Base-by-base conservation (phyloP, 2,888 invertebrate species). In the Cancer borealis region DNA sequence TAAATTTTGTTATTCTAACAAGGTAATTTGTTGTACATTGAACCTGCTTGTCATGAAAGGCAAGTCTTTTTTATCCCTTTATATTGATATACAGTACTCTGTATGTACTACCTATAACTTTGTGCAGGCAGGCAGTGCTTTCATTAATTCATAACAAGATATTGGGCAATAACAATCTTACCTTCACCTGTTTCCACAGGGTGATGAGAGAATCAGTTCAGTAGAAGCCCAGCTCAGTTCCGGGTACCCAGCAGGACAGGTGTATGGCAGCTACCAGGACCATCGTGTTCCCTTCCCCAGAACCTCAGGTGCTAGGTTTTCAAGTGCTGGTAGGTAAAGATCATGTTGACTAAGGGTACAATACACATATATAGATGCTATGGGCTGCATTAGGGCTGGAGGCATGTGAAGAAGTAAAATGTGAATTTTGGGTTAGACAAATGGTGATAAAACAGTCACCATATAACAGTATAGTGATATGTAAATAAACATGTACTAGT, bases 271-370 rank as follows among this genome's bases (percentile, higher is more conserved):
- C 88, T 93, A 95, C 84, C 96, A 96, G 93, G 97, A 97, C 95
- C 96, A 98, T 10, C 98, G 98, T 96, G 98, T 99, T 96, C 99
- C 99, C 0, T 99, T 99, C 96, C 99, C 99, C 0, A 97, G 98
- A 93, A 99, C 99, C 0, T 99, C 98, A 14, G 99, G 99, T 0
- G 99, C 99, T 0, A 98, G 98, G 96, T 99, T 99, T 97, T 98
- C 98, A 96, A 98, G 98, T 73, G 95, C 95, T 46, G 96, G 96
- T 96, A 17, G 92, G 95, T 89, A 14, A 2, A 26, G 14, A 10
- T 21, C 30, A 17, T 73, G 45, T 26, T 92, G 21, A 84, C 10
- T n/a, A 30, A 10, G n/a, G 26, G 45, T 79, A 73, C 8, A 39
- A 45, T 54, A 26, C 12, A 21, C 1, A n/a, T 21, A n/a, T 90